These are phyloP conservation scores for Sogatella furcifera DNA, from an alignment of 1,140 invertebrate species.

Conservation along the genomic window DNA sequence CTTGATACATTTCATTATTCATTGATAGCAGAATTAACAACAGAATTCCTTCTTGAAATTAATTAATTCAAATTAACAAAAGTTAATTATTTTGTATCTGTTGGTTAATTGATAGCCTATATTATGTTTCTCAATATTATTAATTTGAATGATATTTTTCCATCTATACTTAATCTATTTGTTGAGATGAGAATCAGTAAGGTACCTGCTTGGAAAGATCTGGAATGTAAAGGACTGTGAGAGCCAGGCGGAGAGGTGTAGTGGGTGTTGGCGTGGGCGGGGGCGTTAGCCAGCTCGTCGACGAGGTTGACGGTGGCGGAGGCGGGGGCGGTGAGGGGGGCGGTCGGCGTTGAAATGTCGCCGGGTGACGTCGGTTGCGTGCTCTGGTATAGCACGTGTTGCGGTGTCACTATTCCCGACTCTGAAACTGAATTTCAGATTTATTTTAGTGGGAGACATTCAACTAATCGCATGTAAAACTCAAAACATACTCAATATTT, in stretches of 20 bases:
- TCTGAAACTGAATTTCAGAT: conserved; percentile 16
- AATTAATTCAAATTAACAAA: too few species aligned
- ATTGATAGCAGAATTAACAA: too few species aligned
- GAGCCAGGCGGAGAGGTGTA: conserved; percentile 18
- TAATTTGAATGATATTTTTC: too few species aligned
- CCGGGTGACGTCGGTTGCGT: not conserved
- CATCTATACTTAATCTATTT: too few species aligned
- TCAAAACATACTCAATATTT: too few species aligned
- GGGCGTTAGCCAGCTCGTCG: not conserved
- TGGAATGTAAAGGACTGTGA: conserved; percentile 23
- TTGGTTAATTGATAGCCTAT: too few species aligned
- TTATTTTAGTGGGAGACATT: not conserved
- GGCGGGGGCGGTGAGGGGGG: conserved; percentile 2
- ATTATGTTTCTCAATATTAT: too few species aligned
- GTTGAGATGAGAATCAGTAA: not conserved
- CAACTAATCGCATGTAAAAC: too few species aligned
- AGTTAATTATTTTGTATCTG: too few species aligned
- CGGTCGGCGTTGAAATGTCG: not conserved
- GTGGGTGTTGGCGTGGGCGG: conserved; percentile 9
- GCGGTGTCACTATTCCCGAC: conserved; percentile 15
- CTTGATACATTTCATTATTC: too few species aligned
- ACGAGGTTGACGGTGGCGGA: not conserved
- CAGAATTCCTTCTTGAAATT: too few species aligned
- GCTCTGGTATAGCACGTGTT: conserved; percentile 4
- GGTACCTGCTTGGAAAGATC: conserved; percentile 10